These are phyloP conservation scores for Pseudomyrmex flavicornis DNA, from an alignment of 1,140 invertebrate species.

Conservation along the genomic window DNA sequence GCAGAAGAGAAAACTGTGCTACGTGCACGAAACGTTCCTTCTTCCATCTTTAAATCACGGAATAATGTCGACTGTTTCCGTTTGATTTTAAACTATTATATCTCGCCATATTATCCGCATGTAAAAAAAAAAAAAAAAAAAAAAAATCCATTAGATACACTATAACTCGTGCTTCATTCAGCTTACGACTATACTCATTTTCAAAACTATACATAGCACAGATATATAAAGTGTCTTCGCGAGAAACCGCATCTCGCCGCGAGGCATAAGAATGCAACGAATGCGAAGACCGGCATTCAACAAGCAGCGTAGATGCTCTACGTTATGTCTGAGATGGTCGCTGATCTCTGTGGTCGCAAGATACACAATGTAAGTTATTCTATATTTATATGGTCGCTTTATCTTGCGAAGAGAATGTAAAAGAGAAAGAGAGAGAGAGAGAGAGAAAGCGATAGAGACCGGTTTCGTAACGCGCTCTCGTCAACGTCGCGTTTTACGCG, in stretches of 20 bases:
- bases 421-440: slow-evolving; percentile 5
- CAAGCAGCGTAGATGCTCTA: slow-evolving; percentile 27
- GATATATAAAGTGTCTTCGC: slow-evolving; percentile 10
- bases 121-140: neutral
- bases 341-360: slow-evolving; percentile 39
- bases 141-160: neutral
- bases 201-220: slow-evolving; percentile 59
- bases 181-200: slow-evolving; percentile 4
- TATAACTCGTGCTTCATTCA: neutral
- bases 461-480: slow-evolving; percentile 34
- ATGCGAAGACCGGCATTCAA: slow-evolving; percentile 41
- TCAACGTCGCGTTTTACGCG: slow-evolving; percentile 40
- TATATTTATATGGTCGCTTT: slow-evolving; percentile 44
- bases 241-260: slow-evolving; percentile 41
- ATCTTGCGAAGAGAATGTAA: slow-evolving; percentile 19
- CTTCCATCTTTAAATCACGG: slow-evolving; percentile 3
- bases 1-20: neutral
- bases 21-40: neutral
- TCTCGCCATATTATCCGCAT: no score
- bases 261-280: slow-evolving; percentile 63
- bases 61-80: neutral
- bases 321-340: slow-evolving; percentile 51
- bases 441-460: slow-evolving; percentile 25
- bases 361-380: slow-evolving; percentile 60
- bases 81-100: neutral